Evolutionary conservation across 30 jellyfish, hydroid and myxozoan species (phyloP), one percentile per base, ranked within the genome.

Genomic region (Turritopsis rubra): DNA sequence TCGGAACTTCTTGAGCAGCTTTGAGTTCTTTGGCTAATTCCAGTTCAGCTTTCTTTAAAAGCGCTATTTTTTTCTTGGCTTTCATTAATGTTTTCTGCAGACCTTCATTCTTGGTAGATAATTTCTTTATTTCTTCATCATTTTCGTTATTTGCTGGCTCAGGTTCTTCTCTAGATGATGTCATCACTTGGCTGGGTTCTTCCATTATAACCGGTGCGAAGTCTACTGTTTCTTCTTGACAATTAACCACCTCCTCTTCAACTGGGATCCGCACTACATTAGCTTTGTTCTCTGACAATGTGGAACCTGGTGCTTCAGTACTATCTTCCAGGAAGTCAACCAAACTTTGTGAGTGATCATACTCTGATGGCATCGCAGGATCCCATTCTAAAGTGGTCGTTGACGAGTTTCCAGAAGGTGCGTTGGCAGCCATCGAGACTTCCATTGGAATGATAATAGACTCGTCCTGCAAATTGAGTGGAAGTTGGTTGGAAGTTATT

Each of bases 41-140:
- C 53, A 82, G 21, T 60, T 88, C 98, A 8, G 89, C 94, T 82
- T 88, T 88, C 88, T 88, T 92, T 90, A 88, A n/a, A 21, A 81
- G 19, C 52, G 95, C 93, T 3, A 88, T 1, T 27, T 79, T 85
- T 73, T 88, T 92, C 85, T 87, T 88, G 7, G 89, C 89, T 65
- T 92, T 92, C 25, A 16, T 19, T 8, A 53, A 23, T 8, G 84
- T 70, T 9, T 53, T 25, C 21, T 66, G 24, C 26, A 54, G 53
- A 41, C 85, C 83, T 28, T 53, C 77, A 29, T 29, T 52, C 75
- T 66, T 79, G 7, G 29, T 54, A 17, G 23, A 9, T 0, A 88
- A 1, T 18, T 75, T 75, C 1, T 23, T 52, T 70, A 81, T 7
- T 18, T 81, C 88, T 52, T 81, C 88, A 21, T 81, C 84, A 54